Evolutionary conservation across 2,797 vertebrate genomes (phyloP).

Genomic region (Manis pentadactyla): DNA sequence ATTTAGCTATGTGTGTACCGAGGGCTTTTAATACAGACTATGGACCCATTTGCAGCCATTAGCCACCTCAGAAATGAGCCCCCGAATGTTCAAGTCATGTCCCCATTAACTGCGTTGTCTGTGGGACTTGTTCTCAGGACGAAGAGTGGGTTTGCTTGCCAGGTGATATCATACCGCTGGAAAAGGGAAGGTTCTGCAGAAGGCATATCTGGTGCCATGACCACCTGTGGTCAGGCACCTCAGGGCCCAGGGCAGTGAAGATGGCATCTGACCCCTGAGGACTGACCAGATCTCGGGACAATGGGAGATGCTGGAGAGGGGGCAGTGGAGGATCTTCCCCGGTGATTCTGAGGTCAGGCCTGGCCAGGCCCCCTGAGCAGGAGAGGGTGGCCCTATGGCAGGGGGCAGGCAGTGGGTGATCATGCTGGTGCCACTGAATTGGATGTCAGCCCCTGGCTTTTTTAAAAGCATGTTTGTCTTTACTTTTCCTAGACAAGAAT

Average conservation of each 20-base stretch:
- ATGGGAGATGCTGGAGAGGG: too few species aligned
- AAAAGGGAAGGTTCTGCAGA: accelerated
- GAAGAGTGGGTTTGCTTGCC: accelerated
- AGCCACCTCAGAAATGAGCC: not conserved
- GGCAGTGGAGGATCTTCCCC: not conserved
- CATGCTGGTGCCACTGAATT: not conserved
- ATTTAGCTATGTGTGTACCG: not conserved
- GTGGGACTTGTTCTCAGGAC: not conserved
- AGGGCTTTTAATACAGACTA: not conserved
- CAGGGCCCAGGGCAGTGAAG: accelerated
- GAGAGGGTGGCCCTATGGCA: not conserved
- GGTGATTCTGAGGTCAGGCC: too few species aligned
- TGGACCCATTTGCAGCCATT: not conserved
- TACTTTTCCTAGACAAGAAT: not conserved
- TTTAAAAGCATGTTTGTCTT: not conserved
- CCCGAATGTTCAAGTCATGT: accelerated
- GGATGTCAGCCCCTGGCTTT: too few species aligned
- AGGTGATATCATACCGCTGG: not conserved
- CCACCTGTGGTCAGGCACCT: not conserved
- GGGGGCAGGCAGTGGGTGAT: accelerated
- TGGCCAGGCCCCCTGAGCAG: not conserved
- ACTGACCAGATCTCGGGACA: too few species aligned
- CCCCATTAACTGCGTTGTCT: accelerated
- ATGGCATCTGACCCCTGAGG: not conserved
- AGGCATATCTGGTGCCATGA: accelerated